These are phyloP conservation scores for Megaustenia siamemsis DNA, from an alignment of 2,888 invertebrate species.

Conservation along the genomic window DNA sequence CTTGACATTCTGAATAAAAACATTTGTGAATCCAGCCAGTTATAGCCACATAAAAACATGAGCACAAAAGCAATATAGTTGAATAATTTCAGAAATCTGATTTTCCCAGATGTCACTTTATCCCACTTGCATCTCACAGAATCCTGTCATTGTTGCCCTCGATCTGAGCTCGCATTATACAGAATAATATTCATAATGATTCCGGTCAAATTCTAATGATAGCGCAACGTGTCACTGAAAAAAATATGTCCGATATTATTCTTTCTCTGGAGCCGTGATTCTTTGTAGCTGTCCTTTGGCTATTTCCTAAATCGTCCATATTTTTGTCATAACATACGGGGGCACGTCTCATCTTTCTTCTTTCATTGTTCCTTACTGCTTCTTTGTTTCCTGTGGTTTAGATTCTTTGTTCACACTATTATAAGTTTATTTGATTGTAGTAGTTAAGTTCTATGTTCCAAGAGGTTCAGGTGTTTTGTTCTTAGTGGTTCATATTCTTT, in stretches of 20 bases:
- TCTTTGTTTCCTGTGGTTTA: not conserved
- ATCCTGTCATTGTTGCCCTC: slow-evolving; percentile 19
- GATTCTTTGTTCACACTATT: slow-evolving; percentile 10
- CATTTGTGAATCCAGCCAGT: not conserved
- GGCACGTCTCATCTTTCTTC: not conserved
- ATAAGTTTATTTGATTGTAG: too few relatives aligned
- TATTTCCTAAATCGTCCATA: slow-evolving; percentile 19
- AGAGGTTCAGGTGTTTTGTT: too few relatives aligned
- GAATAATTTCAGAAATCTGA: slow-evolving; percentile 29
- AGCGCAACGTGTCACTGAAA: not conserved
- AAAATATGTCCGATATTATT: slow-evolving; percentile 1
- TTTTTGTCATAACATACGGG: slow-evolving; percentile 5
- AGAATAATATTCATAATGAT: not conserved
- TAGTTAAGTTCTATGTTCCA: too few relatives aligned
- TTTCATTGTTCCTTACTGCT: not conserved
- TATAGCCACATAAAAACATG: not conserved
- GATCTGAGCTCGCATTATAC: slow-evolving; percentile 2
- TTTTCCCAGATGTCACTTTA: slow-evolving; percentile 17
- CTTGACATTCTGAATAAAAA: not conserved
- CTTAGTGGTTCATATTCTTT: too few relatives aligned
- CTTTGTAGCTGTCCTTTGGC: not conserved
- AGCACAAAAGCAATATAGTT: slow-evolving; percentile 27
- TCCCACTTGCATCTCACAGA: not conserved
- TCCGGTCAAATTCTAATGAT: not conserved
- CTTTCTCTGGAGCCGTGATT: not conserved